Evolutionary conservation across 2,888 invertebrate species (phyloP), one percentile per base, ranked within the genome.

Genomic region (Agrotis clavis): DNA sequence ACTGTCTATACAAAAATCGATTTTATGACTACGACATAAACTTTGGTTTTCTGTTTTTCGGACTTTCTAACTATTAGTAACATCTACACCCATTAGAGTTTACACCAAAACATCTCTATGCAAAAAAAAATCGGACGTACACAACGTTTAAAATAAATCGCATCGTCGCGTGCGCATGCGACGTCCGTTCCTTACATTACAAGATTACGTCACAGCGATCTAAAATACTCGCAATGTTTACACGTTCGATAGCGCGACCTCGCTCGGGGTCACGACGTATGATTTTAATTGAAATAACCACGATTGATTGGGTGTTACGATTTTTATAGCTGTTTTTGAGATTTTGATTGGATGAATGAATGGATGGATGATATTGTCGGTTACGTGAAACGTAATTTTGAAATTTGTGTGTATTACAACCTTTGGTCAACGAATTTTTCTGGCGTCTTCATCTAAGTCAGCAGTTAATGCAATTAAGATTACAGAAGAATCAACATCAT

Each of bases 151-250:
- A 74, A 79, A 79, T 63, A 63, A 79, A 74, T 74, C 67, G 48
- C 65, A 45, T 21, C 57, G 62, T 14, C 57, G 61, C 21, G 53
- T 35, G 65, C 77, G 66, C 79, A 71, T n/a, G 59, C 30, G 51
- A 60, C 30, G 30, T 45, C 41, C 48, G 59, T 71, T 57, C 45
- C 47, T 30, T 62, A 47, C 54, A 35, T 41, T 64, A 54, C 57
- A 14, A 18, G n/a, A 25, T 82, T 81, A 81, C 81, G 81, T 82
- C 81, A 83, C 81, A 83, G 78, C 81, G 79, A 69, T 60, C 77
- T 59, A 84, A 87, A 86, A 85, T 83, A 88, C 74, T 62, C 67
- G 71, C 57, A 70, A 77, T 89, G 88, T 89, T 89, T 89, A 89
- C 81, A 84, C 63, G 77, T 56, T 67, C 82, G 67, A 82, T 86